These are phyloP conservation scores for Festucalex cinctus DNA, from an alignment of 2,113 vertebrate genomes.

Conservation along the genomic window DNA sequence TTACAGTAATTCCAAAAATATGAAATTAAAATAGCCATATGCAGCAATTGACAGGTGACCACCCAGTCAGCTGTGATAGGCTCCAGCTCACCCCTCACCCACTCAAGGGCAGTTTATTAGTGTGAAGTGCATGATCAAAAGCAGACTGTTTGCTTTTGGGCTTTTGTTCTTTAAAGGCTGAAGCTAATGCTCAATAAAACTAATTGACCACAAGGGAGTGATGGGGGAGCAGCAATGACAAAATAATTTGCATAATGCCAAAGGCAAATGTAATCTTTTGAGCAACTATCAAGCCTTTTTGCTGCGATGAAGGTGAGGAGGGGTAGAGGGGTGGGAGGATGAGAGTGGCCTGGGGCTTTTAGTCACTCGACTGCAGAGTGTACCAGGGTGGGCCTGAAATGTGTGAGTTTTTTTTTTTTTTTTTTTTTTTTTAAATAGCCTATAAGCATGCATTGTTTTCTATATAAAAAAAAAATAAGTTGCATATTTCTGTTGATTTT, in stretches of 20 bases:
- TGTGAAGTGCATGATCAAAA: constrained; percentile 15
- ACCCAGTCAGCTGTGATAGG: too few relatives aligned
- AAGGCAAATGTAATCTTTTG: constrained; percentile 59
- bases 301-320: constrained; percentile 21
- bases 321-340: constrained; percentile 3
- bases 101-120: constrained; percentile 10
- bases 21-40: too few relatives aligned
- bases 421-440: too few relatives aligned
- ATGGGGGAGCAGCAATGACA: constrained; percentile 7
- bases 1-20: too few relatives aligned
- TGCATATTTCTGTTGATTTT: too few relatives aligned
- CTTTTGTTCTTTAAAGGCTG: constrained; percentile 18
- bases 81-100: too few relatives aligned
- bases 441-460: too few relatives aligned
- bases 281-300: constrained; percentile 27
- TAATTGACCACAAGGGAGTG: constrained; percentile 16
- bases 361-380: background rate
- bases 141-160: constrained; percentile 28
- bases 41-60: too few relatives aligned
- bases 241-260: constrained; percentile 67
- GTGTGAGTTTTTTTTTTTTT: too few relatives aligned
- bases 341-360: constrained; percentile 8
- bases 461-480: too few relatives aligned
- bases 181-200: constrained; percentile 36
- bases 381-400: background rate